Percentiles rank a stretch among this genome's conserved stretches.
Evolutionary conservation across 1,140 invertebrate species (phyloP).

Genomic region (Maniola jurtina): DNA sequence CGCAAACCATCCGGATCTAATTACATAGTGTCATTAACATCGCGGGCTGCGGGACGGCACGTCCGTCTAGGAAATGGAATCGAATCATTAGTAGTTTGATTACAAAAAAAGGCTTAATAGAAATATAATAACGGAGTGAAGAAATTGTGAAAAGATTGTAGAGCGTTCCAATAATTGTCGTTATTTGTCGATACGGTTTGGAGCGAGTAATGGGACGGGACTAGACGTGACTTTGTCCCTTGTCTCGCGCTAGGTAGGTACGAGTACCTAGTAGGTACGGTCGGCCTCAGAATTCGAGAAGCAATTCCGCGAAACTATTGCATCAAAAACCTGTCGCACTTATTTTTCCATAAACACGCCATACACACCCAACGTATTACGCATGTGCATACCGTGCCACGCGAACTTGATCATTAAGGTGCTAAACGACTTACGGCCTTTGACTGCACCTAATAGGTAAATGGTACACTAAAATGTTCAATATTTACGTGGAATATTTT

Average conservation of each 20-base stretch:
- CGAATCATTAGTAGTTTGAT: constrained; percentile 79
- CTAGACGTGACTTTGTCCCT: constrained; percentile 63
- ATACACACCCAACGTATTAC: no score
- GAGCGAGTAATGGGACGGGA: constrained; percentile 72
- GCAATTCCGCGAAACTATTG: no score
- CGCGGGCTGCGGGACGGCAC: constrained; percentile 55
- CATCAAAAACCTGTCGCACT: no score
- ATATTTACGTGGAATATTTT: no score
- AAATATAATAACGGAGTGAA: constrained; percentile 77
- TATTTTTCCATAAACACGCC: no score
- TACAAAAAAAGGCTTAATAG: constrained; percentile 78
- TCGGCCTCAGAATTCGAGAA: no score
- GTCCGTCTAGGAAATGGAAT: constrained; percentile 78
- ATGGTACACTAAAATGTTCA: no score
- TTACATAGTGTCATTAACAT: constrained; percentile 76
- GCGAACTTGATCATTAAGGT: no score
- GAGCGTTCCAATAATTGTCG: constrained; percentile 76
- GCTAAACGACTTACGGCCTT: no score
- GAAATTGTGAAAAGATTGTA: constrained; percentile 79
- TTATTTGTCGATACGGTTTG: constrained; percentile 77
- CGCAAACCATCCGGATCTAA: constrained; percentile 77
- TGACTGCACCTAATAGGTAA: no score
- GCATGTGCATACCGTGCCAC: no score
- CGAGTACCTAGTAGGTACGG: constrained; percentile 44
- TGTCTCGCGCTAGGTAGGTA: constrained; percentile 21